These are phyloP conservation scores for Dascyllus trimaculatus DNA, from an alignment of 2,113 vertebrate species.

Conservation along the genomic window DNA sequence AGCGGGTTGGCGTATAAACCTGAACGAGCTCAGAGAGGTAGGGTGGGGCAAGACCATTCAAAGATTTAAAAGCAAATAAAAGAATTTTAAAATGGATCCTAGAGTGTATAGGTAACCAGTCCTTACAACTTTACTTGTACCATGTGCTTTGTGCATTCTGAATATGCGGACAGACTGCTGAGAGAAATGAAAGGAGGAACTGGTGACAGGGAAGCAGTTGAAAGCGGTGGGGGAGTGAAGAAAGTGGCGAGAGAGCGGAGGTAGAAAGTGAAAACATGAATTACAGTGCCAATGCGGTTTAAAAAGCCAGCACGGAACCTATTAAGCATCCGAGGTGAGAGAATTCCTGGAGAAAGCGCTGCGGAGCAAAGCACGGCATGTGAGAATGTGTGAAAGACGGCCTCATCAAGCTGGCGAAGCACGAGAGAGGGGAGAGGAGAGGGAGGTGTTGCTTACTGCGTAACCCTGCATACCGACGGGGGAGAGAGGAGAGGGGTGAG, in stretches of 20 bases:
- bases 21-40: too few species aligned
- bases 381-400: constrained; percentile 25
- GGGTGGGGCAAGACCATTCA: too few species aligned
- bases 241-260: neutral
- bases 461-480: constrained; percentile 46
- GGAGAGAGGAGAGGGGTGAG: neutral
- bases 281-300: neutral
- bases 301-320: constrained; percentile 4
- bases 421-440: neutral
- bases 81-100: too few species aligned
- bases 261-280: constrained; percentile 16
- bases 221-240: neutral
- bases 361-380: neutral
- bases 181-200: too few species aligned
- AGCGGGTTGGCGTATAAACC: too few species aligned
- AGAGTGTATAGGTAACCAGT: too few species aligned
- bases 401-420: constrained; percentile 10
- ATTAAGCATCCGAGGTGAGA: neutral
- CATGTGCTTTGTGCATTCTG: neutral
- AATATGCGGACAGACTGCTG: too few species aligned
- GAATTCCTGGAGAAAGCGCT: neutral
- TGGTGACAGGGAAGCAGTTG: neutral
- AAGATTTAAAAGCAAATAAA: too few species aligned
- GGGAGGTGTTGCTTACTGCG: constrained; percentile 16
- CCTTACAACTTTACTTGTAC: too few species aligned